These are phyloP conservation scores for Meriones psammophilus DNA, from an alignment of 2,797 vertebrate species.

Conservation along the genomic window DNA sequence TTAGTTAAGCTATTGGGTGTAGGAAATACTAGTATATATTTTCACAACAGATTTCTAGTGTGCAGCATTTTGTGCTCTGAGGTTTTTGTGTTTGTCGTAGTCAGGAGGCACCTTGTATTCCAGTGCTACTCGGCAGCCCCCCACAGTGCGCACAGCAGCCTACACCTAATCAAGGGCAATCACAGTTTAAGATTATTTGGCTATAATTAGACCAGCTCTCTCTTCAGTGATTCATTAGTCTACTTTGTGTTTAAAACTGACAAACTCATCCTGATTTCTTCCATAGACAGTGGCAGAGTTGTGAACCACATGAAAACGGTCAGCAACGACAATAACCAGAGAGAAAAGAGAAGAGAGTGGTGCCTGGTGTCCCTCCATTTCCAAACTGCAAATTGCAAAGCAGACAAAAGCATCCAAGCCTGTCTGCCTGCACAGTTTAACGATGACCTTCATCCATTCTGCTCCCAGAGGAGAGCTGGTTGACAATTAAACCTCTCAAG, in stretches of 20 bases:
- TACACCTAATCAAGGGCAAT: conserved; percentile 78
- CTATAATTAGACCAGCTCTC: conserved; percentile 80
- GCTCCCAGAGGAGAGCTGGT: conserved; percentile 46
- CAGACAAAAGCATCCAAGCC: not conserved
- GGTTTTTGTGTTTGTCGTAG: conserved; percentile 12
- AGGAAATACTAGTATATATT: not conserved
- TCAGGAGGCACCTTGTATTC: conserved; percentile 3
- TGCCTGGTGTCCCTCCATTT: conserved; percentile 58
- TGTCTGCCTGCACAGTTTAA: conserved; percentile 54
- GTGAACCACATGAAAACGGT: conserved; percentile 59
- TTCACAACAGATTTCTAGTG: not conserved
- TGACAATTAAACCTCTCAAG: conserved; percentile 9
- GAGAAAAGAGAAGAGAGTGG: conserved; percentile 62
- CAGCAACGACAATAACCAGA: conserved; percentile 70
- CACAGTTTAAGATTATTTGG: conserved; percentile 71
- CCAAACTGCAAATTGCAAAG: conserved; percentile 73
- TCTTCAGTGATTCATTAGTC: conserved; percentile 77
- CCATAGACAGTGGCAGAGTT: not conserved
- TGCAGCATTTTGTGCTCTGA: conserved; percentile 24
- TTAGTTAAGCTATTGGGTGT: not conserved
- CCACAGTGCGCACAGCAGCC: conserved; percentile 40
- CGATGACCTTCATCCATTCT: conserved; percentile 58
- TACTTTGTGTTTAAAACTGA: conserved; percentile 66
- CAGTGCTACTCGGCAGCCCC: conserved; percentile 53
- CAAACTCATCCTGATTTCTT: conserved; percentile 76